Conservation (phyloP, 2,888 invertebrate genomes). For the Zygaena filipendulae region DNA sequence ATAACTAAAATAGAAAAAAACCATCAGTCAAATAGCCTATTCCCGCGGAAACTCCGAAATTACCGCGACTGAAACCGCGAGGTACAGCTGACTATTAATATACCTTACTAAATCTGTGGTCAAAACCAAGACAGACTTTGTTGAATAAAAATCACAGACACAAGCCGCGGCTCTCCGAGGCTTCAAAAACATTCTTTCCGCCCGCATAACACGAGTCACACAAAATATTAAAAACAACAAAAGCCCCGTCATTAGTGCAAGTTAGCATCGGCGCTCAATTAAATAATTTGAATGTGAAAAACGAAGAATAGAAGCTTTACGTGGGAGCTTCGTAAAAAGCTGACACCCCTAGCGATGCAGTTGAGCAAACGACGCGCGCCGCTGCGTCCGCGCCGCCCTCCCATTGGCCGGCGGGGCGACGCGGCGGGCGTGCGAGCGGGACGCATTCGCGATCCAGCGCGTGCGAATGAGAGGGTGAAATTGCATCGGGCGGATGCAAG, state of each 20-base stretch:
- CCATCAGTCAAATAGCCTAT: no score
- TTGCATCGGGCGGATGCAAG: constrained; percentile 59
- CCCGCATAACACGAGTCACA: no score
- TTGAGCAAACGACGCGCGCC: constrained; percentile 59
- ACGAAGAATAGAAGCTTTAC: constrained; percentile 39
- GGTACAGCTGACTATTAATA: no score
- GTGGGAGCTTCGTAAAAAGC: constrained; percentile 54
- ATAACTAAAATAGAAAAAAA: no score
- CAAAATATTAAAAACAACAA: neutral
- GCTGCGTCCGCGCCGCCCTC: constrained; percentile 51
- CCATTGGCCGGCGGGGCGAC: constrained; percentile 35
- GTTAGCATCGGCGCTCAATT: constrained; percentile 40
- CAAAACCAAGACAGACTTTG: no score
- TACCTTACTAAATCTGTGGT: no score
- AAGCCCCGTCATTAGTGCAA: constrained; percentile 22
- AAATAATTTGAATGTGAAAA: constrained; percentile 36
- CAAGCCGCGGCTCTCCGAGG: no score
- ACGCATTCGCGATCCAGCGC: constrained; percentile 13
- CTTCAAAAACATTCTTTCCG: no score
- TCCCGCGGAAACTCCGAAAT: no score
- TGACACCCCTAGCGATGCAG: constrained; percentile 60
- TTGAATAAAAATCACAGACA: no score
- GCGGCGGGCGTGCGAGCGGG: constrained; percentile 31
- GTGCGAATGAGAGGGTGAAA: constrained; percentile 30
- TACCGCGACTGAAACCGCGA: no score